These are phyloP conservation scores for Tapirus indicus DNA, from an alignment of 2,797 vertebrate genomes.

Conservation along the genomic window DNA sequence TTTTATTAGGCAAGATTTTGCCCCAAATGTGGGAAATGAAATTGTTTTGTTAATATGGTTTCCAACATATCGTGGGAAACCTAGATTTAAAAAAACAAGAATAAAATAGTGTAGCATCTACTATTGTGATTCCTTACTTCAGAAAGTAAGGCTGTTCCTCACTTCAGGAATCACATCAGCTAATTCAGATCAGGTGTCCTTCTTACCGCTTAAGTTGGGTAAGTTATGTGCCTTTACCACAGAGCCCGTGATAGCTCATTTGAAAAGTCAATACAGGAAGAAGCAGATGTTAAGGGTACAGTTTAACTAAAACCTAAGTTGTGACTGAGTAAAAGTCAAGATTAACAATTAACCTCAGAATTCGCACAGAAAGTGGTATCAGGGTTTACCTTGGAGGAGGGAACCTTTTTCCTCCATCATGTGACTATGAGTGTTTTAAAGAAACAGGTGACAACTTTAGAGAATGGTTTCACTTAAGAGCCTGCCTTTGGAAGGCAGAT, in stretches of 20 bases:
- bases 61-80: not conserved
- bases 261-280: conserved; percentile 65
- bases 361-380: conserved; percentile 39
- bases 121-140: not conserved
- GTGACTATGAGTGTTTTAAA: not conserved
- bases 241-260: not conserved
- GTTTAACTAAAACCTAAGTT: conserved; percentile 58
- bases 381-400: not conserved
- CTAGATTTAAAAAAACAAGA: not conserved
- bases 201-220: not conserved
- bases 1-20: not conserved
- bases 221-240: not conserved
- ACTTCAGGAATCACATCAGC: not conserved
- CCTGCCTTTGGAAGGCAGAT: conserved; percentile 52
- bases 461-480: conserved; percentile 39
- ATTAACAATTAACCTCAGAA: conserved; percentile 70
- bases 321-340: not conserved
- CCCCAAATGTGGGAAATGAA: not conserved
- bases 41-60: not conserved
- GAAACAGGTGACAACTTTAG: conserved; percentile 33
- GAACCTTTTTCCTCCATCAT: not conserved
- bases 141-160: not conserved
- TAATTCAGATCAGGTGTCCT: not conserved
- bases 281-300: conserved; percentile 22
- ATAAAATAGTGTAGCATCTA: not conserved